phyloP scores from a whole-genome alignment of 2,113 vertebrate species.

The Turnix velox region DNA sequence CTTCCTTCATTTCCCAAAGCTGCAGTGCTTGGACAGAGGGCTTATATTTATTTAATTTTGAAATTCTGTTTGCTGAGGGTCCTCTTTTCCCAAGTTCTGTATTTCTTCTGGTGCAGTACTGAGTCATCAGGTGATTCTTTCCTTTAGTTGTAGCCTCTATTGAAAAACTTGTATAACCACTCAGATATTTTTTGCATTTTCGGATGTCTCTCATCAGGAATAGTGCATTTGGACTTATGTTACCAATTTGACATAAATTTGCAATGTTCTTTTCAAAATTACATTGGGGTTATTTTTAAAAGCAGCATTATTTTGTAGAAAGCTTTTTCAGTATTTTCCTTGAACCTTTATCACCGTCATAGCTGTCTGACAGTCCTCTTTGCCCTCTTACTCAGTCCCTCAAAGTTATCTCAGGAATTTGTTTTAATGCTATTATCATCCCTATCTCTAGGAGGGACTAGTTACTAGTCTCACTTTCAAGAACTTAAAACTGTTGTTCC shows the following conservation, averaged over 20 bases:
- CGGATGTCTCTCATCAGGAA: background rate
- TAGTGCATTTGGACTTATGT: background rate
- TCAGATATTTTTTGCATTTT: background rate
- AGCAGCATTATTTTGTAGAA: background rate
- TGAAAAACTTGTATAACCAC: background rate
- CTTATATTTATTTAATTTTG: background rate
- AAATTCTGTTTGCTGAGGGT: background rate
- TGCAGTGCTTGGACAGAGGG: background rate
- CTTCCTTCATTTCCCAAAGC: background rate
- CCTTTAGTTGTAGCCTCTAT: background rate
- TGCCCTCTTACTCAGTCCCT: background rate
- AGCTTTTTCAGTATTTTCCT: background rate
- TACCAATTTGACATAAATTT: background rate
- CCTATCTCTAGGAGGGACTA: background rate
- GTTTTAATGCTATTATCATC: background rate
- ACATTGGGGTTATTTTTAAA: background rate
- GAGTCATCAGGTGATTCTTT: background rate
- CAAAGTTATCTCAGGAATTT: background rate
- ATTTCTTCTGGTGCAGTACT: background rate
- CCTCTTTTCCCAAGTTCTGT: background rate
- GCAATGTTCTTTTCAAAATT: background rate
- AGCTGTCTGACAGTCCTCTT: background rate
- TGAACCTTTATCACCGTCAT: accelerated
- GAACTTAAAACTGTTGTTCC: background rate
- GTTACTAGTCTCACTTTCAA: background rate